Conservation (phyloP, 2,113 vertebrate species). For the Hemicordylus capensis region DNA sequence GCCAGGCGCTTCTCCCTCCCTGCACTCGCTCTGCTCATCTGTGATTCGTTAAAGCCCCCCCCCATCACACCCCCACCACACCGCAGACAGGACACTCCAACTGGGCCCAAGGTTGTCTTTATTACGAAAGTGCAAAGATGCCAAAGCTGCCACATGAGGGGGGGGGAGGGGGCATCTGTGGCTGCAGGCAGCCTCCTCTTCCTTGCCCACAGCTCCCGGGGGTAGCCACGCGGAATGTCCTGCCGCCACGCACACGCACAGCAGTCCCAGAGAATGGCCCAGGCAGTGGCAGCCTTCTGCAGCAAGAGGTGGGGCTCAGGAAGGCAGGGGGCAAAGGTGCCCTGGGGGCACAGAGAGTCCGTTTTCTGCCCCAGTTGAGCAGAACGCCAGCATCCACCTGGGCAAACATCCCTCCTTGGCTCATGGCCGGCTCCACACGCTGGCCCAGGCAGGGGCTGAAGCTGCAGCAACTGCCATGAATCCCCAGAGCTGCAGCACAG, state of each 20-base stretch:
- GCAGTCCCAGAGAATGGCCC: neutral
- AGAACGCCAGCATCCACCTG: neutral
- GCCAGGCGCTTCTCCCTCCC: no score
- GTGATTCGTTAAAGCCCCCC: neutral
- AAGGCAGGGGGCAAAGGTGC: neutral
- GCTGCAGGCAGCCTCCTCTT: neutral
- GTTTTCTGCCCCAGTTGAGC: neutral
- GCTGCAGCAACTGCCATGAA: neutral
- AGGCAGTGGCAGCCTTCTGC: neutral
- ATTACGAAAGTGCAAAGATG: constrained; percentile 33
- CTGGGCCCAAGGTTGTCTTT: constrained; percentile 28
- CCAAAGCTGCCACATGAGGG: fast-evolving
- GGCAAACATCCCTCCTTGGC: neutral
- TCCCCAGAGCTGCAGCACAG: neutral
- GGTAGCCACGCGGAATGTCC: neutral
- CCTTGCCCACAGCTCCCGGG: neutral
- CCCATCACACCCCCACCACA: fast-evolving
- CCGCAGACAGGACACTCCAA: neutral
- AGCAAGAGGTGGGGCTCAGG: no score
- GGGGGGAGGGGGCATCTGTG: neutral
- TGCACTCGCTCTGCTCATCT: neutral
- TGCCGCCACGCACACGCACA: no score
- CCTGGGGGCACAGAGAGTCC: neutral
- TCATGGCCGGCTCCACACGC: neutral
- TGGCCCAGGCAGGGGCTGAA: neutral